phyloP scores from a whole-genome alignment of 2,888 invertebrate species.

The Stictocephala bisonia region DNA sequence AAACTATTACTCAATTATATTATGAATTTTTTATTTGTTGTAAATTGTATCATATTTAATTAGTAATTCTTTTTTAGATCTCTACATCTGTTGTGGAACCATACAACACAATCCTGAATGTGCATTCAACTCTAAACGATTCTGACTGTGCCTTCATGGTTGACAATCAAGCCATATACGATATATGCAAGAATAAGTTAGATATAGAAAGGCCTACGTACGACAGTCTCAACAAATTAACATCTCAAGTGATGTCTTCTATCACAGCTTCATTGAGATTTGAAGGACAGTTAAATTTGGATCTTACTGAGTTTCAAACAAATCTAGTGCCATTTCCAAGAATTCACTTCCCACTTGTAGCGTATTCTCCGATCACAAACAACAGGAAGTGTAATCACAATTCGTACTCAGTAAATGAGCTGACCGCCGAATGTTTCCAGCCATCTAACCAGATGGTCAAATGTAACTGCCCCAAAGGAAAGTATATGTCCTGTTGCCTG shows the following conservation, averaged over 20 bases:
- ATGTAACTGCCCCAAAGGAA: slow-evolving; percentile 74
- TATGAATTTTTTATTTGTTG: no score
- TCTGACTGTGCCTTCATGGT: slow-evolving; percentile 63
- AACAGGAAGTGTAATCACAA: slow-evolving; percentile 80
- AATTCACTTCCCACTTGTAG: slow-evolving; percentile 87
- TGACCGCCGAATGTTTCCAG: slow-evolving; percentile 91
- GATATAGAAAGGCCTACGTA: slow-evolving; percentile 70
- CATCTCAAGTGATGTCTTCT: slow-evolving; percentile 72
- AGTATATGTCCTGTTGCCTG: slow-evolving; percentile 60
- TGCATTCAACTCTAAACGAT: slow-evolving; percentile 63
- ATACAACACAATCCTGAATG: slow-evolving; percentile 63
- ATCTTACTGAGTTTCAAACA: slow-evolving; percentile 72
- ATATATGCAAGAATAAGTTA: slow-evolving; percentile 68
- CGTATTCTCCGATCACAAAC: slow-evolving; percentile 79
- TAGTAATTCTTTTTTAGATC: slow-evolving; percentile 52
- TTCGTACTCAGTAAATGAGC: slow-evolving; percentile 81
- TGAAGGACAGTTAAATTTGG: slow-evolving; percentile 81
- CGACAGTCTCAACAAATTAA: slow-evolving; percentile 69
- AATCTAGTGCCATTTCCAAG: slow-evolving; percentile 92
- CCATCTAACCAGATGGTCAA: slow-evolving; percentile 91
- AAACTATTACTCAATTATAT: no score
- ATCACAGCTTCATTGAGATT: slow-evolving; percentile 87
- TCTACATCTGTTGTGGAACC: slow-evolving; percentile 65
- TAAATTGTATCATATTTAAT: background rate
- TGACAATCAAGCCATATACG: slow-evolving; percentile 63